phyloP scores from a whole-genome alignment of 2,797 vertebrate species.

The Typhlichthys eigenmanni region DNA sequence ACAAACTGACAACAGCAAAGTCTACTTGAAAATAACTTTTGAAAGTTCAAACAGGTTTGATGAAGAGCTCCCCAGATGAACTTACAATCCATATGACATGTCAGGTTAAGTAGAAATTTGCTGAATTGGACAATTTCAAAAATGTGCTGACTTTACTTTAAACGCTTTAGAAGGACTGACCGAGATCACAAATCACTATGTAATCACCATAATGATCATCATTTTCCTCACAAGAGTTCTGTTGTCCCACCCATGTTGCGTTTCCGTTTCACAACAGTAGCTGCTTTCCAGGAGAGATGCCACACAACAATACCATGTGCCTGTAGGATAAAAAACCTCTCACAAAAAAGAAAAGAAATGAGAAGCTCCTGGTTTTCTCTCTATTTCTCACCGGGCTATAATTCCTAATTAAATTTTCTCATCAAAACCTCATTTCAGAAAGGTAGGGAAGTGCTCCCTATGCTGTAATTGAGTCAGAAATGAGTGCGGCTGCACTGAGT shows the following conservation, averaged over 20 bases:
- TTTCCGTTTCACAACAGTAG: slow-evolving; percentile 2
- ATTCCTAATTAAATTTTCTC: slow-evolving; percentile 81
- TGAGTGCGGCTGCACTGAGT: slow-evolving; percentile 59
- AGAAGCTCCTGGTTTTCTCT: slow-evolving; percentile 49
- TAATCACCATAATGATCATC: slow-evolving; percentile 22
- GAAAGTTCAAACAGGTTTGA: too few species aligned
- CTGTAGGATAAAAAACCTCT: slow-evolving; percentile 35
- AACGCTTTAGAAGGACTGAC: too few species aligned
- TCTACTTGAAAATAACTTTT: too few species aligned
- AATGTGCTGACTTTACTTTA: too few species aligned
- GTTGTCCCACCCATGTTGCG: not conserved
- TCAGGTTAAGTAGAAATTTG: too few species aligned
- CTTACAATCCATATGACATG: too few species aligned
- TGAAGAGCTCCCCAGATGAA: too few species aligned
- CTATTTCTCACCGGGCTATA: slow-evolving; percentile 61
- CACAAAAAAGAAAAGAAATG: slow-evolving; percentile 44
- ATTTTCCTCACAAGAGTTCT: slow-evolving; percentile 13
- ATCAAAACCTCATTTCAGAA: slow-evolving; percentile 78
- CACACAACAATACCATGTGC: slow-evolving; percentile 11
- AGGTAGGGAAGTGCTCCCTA: slow-evolving; percentile 69
- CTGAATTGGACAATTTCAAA: too few species aligned
- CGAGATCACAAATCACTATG: slow-evolving; percentile 8
- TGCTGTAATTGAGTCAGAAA: slow-evolving; percentile 78
- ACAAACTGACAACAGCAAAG: too few species aligned
- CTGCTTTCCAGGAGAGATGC: slow-evolving; percentile 12